A percentile compares a stretch with the other conserved stretches of the same genome.
Evolutionary conservation across 2,888 invertebrate species (phyloP).

Genomic region (Hemithea aestivaria): DNA sequence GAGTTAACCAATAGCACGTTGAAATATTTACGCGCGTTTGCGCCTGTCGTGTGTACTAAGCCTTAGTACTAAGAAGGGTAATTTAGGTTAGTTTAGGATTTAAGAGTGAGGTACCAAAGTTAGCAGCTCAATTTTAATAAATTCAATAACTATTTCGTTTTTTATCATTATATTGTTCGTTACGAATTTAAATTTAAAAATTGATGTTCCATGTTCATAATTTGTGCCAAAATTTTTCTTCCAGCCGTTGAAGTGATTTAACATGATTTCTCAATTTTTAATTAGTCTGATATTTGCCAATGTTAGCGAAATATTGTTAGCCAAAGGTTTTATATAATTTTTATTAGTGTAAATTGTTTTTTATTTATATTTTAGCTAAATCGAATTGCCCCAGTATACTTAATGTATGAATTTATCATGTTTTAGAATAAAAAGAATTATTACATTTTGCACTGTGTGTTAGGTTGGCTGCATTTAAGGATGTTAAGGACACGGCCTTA

Average conservation of each 20-base stretch:
- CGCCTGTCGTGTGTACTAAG: too few relatives aligned
- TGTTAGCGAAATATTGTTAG: slow-evolving; percentile 3
- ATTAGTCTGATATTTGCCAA: not conserved
- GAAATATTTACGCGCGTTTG: too few relatives aligned
- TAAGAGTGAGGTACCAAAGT: slow-evolving; percentile 1
- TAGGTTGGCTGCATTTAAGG: slow-evolving; percentile 53
- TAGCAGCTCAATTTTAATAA: slow-evolving; percentile 7
- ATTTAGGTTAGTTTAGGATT: slow-evolving; percentile 8
- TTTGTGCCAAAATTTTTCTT: slow-evolving; percentile 47
- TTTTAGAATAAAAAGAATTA: slow-evolving; percentile 7
- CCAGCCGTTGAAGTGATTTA: slow-evolving; percentile 21
- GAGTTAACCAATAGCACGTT: too few relatives aligned
- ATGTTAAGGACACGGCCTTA: too few relatives aligned
- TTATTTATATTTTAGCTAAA: slow-evolving; percentile 1
- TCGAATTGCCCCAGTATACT: slow-evolving; percentile 2
- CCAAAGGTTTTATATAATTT: slow-evolving; percentile 7
- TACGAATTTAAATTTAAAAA: slow-evolving; percentile 31
- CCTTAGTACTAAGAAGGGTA: slow-evolving; percentile 12
- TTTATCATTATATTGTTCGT: not conserved
- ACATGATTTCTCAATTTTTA: not conserved
- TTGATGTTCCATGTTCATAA: slow-evolving; percentile 29
- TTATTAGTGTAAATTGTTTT: not conserved
- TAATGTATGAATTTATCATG: slow-evolving; percentile 7
- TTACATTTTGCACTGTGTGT: slow-evolving; percentile 41
- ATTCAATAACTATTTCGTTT: not conserved